These are phyloP conservation scores for Anthrax anthrax DNA, from an alignment of 2,888 invertebrate species.

Conservation along the genomic window DNA sequence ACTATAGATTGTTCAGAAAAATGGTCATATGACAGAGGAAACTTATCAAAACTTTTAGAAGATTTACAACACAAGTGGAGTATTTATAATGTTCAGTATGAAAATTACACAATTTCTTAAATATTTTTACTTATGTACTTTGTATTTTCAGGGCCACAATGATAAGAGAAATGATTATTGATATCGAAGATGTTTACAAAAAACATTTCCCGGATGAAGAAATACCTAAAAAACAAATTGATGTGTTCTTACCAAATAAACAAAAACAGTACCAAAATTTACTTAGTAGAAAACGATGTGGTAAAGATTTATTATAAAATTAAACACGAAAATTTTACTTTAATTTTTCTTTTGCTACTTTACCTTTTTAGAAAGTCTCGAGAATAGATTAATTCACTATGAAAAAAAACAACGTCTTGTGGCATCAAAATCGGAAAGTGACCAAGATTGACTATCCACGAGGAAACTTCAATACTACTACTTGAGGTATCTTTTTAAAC, in stretches of 20 bases:
- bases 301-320: slow-evolving; percentile 33
- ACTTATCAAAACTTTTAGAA: slow-evolving; percentile 43
- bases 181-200: slow-evolving; percentile 31
- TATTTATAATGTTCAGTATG: slow-evolving; percentile 52
- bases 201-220: slow-evolving; percentile 13
- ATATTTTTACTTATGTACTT: not conserved
- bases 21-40: slow-evolving; percentile 45
- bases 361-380: slow-evolving; percentile 68
- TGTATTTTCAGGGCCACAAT: slow-evolving; percentile 37
- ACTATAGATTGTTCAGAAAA: slow-evolving; percentile 21
- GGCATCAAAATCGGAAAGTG: not conserved
- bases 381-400: slow-evolving; percentile 63
- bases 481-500: too few species aligned
- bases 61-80: slow-evolving; percentile 66
- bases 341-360: slow-evolving; percentile 17
- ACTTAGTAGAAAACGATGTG: slow-evolving; percentile 59
- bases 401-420: slow-evolving; percentile 46
- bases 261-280: slow-evolving; percentile 58
- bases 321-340: slow-evolving; percentile 2
- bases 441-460: too few species aligned
- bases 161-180: slow-evolving; percentile 40
- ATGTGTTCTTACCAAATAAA: slow-evolving; percentile 51
- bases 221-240: slow-evolving; percentile 36
- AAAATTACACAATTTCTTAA: slow-evolving; percentile 17
- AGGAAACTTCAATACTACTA: too few species aligned